Evolutionary conservation across 2,797 vertebrate genomes (phyloP).

Genomic region (Myiothlypis chrysogaster): DNA sequence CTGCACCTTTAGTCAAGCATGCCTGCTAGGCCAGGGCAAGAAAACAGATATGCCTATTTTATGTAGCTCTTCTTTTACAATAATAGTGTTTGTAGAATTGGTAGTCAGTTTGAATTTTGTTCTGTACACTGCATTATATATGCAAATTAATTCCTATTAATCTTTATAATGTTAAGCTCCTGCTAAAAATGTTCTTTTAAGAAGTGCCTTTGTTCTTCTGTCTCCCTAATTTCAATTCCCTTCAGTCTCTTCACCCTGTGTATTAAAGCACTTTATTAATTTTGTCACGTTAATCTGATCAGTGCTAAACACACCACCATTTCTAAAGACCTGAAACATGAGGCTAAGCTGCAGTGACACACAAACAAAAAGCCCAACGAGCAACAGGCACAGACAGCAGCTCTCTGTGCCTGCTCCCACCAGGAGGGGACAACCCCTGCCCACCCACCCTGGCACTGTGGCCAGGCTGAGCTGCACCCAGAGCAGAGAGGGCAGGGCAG

Average conservation of each 20-base stretch:
- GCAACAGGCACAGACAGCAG: conserved; percentile 11
- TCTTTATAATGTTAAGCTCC: conserved; percentile 66
- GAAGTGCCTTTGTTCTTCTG: conserved; percentile 59
- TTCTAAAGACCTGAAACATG: conserved; percentile 7
- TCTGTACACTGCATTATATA: conserved; percentile 52
- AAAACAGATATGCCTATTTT: neutral
- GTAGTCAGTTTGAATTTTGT: conserved; percentile 39
- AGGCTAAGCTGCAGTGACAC: neutral
- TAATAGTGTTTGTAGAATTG: neutral
- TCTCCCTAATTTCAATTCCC: conserved; percentile 66
- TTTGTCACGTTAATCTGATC: conserved; percentile 68
- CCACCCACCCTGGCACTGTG: neutral
- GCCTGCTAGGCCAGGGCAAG: neutral
- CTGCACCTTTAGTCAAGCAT: neutral
- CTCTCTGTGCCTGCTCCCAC: neutral
- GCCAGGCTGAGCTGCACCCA: neutral
- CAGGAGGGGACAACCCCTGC: neutral
- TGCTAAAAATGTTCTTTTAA: conserved; percentile 67
- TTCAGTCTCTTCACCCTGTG: conserved; percentile 41
- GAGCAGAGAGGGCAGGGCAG: neutral
- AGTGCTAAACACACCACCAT: conserved; percentile 8
- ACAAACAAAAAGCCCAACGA: neutral
- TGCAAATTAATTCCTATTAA: conserved; percentile 72
- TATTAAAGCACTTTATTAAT: conserved; percentile 67
- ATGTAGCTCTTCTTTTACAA: conserved; percentile 1